A percentile compares a stretch with the other conserved stretches of the same genome.
Evolutionary conservation across 2,113 vertebrate genomes (phyloP).

Genomic region (human (Homo sapiens)): GRCh38 chr3:142550001-142550500

Average conservation of each 20-base stretch:
- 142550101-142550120: neutral
- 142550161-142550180: constrained; percentile 97
- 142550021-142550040: constrained; percentile 33
- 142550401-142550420: neutral
- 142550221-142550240: constrained; percentile 88
- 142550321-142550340: constrained; percentile 49
- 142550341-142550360: constrained; percentile 25
- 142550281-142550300: constrained; percentile 96
- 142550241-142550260: constrained; percentile 86
- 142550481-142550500: neutral
- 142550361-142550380: constrained; percentile 27
- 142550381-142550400: neutral
- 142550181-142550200: constrained; percentile 94
- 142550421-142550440: neutral
- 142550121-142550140: constrained; percentile 92
- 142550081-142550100: constrained; percentile 43
- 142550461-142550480: constrained; percentile 18
- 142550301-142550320: constrained; percentile 86
- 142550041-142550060: neutral
- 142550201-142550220: constrained; percentile 93
- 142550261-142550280: constrained; percentile 89
- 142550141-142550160: constrained; percentile 97
- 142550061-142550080: constrained; percentile 28
- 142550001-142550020: neutral
- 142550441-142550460: neutral